Base-by-base conservation (phyloP, 2,888 invertebrate species). In the Coelopa pilipes region DNA sequence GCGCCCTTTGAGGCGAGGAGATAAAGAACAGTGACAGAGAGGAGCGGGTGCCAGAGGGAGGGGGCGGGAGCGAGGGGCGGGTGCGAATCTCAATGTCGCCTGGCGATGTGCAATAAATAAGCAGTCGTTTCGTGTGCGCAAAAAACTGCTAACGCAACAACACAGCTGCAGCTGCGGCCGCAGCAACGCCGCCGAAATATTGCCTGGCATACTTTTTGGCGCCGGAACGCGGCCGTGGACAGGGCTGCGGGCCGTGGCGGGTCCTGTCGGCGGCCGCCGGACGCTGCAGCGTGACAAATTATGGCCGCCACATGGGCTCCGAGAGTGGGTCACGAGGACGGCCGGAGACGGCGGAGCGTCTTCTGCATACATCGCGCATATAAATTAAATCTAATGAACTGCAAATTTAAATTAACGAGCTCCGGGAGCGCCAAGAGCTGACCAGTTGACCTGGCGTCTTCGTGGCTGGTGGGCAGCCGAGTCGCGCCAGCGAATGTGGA, bases 381-480 rank as follows among this genome's bases (percentile, higher is more conserved):
- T 66, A 66, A 66, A 66, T 66, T 66, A 66, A 66, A 66, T 66
- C 50, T 66, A 66, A 66, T 66, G 66, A 66, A 66, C 66, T 50
- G 50, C 50, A 66, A 66, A 50, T 66, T 49, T 50, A 66, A 66
- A 66, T 66, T 66, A 50, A 66, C 21, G 66, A 49, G 49, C 66
- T 19, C 19, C n/a, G 24, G 50, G 66, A 19, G 50, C 46, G 11
- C 19, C 49, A 66, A 66, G 50, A 66, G 19, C 7, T 34, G 34
- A 7, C 7, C 34, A 7, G 34, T 34, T 34, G 34, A 19, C 24
- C 17, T 59, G 9, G 19, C 21, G 24, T 21, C 57, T 19, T 21
- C 19, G 12, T 59, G 19, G 24, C 57, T 59, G 17, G 19, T 21
- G 24, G 19, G 57, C 10, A 15, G 21, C 21, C 4, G 11, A 17